Percentiles rank a stretch among this genome's conserved stretches.
These are phyloP conservation scores for Otus sunia DNA, from an alignment of 2,113 vertebrate genomes.

Conservation along the genomic window DNA sequence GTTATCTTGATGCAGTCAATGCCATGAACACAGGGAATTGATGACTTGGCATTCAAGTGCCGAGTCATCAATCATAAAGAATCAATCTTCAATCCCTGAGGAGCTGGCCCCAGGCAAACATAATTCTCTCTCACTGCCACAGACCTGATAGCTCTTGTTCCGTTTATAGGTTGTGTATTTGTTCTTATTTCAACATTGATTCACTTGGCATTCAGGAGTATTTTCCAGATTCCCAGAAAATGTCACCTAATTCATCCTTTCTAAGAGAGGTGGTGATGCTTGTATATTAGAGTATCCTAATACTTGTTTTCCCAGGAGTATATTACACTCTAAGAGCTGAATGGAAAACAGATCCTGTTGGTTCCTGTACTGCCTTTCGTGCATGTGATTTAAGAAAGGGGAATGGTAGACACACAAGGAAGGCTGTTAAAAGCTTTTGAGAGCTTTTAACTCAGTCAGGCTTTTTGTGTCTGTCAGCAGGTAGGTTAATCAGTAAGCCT, in stretches of 20 bases:
- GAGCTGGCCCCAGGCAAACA: constrained; percentile 75
- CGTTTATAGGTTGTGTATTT: constrained; percentile 75
- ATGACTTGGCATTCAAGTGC: constrained; percentile 80
- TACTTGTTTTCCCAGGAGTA: neutral
- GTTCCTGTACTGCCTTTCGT: neutral
- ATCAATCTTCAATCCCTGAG: constrained; percentile 77
- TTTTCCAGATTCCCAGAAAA: constrained; percentile 75
- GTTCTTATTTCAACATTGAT: constrained; percentile 79
- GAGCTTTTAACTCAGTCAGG: neutral
- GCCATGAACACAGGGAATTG: constrained; percentile 73
- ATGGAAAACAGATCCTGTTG: neutral
- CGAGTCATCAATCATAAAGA: constrained; percentile 80
- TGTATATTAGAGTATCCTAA: neutral
- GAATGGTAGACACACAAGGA: neutral
- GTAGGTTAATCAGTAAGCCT: neutral
- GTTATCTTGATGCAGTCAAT: constrained; percentile 77
- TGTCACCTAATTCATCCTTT: constrained; percentile 72
- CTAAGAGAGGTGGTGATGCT: constrained; percentile 35
- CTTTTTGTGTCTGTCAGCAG: neutral
- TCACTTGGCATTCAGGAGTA: constrained; percentile 76
- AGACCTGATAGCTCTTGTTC: constrained; percentile 75
- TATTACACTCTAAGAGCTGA: neutral
- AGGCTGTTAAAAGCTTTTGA: neutral
- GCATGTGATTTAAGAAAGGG: neutral
- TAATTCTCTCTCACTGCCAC: constrained; percentile 78